Percentiles rank a stretch among this genome's conserved stretches.
Conservation (phyloP, 2,113 vertebrate species). For the Shinisaurus crocodilurus region DNA sequence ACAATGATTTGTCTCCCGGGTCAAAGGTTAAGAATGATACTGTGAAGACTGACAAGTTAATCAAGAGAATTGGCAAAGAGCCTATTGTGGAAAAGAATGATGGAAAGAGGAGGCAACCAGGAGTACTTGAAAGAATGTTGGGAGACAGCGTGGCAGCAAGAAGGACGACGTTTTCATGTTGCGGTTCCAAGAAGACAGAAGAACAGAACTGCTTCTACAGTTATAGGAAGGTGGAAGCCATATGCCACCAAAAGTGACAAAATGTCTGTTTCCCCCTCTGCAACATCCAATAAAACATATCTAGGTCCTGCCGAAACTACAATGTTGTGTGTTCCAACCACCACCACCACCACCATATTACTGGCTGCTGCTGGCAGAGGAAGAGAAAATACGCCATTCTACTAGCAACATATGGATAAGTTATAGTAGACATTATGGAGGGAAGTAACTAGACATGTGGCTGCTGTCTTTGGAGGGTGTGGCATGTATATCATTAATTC, state of each 20-base stretch:
- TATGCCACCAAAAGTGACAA: neutral
- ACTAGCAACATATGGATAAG: neutral
- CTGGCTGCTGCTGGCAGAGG: neutral
- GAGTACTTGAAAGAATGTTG: neutral
- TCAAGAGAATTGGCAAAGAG: neutral
- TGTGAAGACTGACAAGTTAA: slow-evolving; percentile 20
- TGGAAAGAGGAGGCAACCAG: slow-evolving; percentile 8
- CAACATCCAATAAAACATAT: neutral
- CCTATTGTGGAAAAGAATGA: slow-evolving; percentile 15
- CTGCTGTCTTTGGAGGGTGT: neutral
- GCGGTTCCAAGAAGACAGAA: neutral
- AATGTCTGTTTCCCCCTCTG: neutral
- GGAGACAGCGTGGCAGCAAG: neutral
- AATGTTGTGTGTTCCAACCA: neutral
- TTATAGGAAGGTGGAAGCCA: neutral
- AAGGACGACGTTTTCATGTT: neutral
- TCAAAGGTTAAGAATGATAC: slow-evolving; percentile 29
- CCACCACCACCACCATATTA: neutral
- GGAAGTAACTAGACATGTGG: too few species aligned
- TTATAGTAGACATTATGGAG: neutral
- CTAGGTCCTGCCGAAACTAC: neutral
- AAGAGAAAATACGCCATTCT: neutral
- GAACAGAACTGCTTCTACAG: neutral
- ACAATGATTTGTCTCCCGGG: slow-evolving; percentile 2
- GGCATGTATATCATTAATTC: neutral